Evolutionary conservation across 1,140 invertebrate genomes (phyloP), one percentile per base, ranked within the genome.

Genomic region (Augochlora pura): DNA sequence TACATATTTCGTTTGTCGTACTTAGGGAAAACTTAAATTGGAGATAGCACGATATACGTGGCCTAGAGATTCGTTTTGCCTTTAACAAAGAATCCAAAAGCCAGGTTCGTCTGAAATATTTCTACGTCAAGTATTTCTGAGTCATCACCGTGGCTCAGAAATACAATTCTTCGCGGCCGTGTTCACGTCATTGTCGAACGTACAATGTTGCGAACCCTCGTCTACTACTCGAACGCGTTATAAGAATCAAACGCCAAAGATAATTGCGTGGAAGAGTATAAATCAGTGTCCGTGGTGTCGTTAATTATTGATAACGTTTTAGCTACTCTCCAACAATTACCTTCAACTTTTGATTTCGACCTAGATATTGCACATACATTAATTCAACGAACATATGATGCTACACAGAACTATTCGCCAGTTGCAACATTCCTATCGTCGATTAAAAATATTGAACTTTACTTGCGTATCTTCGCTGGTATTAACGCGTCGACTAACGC

Each of bases 41-140:
- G 27, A 21, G 46, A 52, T 16, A 60, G 46, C n/a, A 23, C 46
- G 52, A 68, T 23, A 54, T 54, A 81, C 79, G 32, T 84, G 79
- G 79, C 82, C 79, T 84, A 60, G n/a, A 81, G 82, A 84, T 84
- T 84, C 80, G 32, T 72, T 73, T 75, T 42, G 16, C 46, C 27
- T 52, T 16, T 6, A 32, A n/a, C 32, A 70, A 73, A 59, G 75
- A 84, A 84, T 69, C 82, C 70, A 52, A 84, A 84, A 77, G 74
- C 79, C 82, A 83, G 78, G 82, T 73, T 65, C 39, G 12, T 63
- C 25, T 60, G n/a, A 59, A 64, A 67, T 63, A 54, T 27, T 21
- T 6, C 38, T 67, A 80, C 16, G 39, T n/a, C 25, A 49, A 38
- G 63, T 80, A 67, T 67, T 27, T 14, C 52, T 0, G 77, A 79